Percentiles rank a stretch among this genome's conserved stretches.
Conservation (phyloP, 2,888 invertebrate species). For the Drosophila acutilabella region DNA sequence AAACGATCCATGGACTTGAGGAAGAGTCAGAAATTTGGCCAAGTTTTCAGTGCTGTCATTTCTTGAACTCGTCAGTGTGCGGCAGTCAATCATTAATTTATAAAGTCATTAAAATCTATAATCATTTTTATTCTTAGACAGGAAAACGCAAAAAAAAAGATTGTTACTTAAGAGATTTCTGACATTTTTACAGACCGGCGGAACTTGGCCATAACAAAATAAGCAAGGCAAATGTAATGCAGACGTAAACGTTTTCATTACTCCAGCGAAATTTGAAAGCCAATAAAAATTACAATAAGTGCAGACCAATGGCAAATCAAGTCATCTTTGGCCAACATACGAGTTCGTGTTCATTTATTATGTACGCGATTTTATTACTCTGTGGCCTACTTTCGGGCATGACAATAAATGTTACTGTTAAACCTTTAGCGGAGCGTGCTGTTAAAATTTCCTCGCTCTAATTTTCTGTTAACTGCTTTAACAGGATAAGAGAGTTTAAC, state of each 20-base stretch:
- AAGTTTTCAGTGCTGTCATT: slow-evolving; percentile 31
- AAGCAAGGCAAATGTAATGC: slow-evolving; percentile 54
- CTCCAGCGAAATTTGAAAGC: slow-evolving; percentile 62
- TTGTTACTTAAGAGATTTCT: slow-evolving; percentile 37
- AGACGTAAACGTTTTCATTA: slow-evolving; percentile 76
- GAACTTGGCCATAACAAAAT: slow-evolving; percentile 53
- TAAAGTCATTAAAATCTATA: slow-evolving; percentile 65
- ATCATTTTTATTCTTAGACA: slow-evolving; percentile 55
- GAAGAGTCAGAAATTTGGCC: no score
- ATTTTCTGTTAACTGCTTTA: neutral
- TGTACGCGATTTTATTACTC: slow-evolving; percentile 32
- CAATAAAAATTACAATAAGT: slow-evolving; percentile 70
- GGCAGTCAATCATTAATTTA: slow-evolving; percentile 65
- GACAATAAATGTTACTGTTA: slow-evolving; percentile 7
- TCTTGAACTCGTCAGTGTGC: neutral
- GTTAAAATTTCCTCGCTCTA: slow-evolving; percentile 59
- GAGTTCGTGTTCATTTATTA: slow-evolving; percentile 28
- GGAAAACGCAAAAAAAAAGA: neutral
- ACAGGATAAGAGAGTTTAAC: slow-evolving; percentile 65
- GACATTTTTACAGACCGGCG: slow-evolving; percentile 56
- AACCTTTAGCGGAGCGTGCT: slow-evolving; percentile 9
- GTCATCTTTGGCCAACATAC: slow-evolving; percentile 6
- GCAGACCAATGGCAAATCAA: slow-evolving; percentile 32
- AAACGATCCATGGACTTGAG: slow-evolving; percentile 41
- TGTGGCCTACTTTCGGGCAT: slow-evolving; percentile 4